Evolutionary conservation across 2,113 vertebrate species (phyloP).

Genomic region (Pygoscelis antarcticus): DNA sequence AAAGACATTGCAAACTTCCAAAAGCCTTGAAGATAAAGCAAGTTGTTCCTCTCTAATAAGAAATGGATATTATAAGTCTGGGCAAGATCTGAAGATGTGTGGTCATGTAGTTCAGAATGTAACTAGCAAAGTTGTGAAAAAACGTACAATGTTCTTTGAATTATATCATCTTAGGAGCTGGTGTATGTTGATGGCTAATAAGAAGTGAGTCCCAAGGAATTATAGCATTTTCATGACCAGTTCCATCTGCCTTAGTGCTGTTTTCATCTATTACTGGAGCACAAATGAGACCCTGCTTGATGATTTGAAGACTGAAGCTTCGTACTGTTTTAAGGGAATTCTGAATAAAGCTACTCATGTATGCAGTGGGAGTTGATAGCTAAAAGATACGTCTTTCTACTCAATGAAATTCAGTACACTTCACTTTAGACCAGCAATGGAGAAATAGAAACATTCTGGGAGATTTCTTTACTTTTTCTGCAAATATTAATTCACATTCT

Average conservation of each 20-base stretch:
- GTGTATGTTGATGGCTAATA: background rate
- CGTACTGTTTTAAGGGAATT: background rate
- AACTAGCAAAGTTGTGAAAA: background rate
- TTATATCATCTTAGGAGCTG: background rate
- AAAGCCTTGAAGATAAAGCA: background rate
- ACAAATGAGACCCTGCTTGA: background rate
- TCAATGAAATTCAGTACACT: background rate
- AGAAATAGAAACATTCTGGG: background rate
- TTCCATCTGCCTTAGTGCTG: background rate
- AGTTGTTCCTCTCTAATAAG: background rate
- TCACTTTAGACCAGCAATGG: background rate
- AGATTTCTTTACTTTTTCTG: background rate
- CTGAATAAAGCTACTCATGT: background rate
- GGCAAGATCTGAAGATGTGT: background rate
- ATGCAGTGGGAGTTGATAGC: background rate
- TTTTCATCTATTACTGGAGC: background rate
- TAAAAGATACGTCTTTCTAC: background rate
- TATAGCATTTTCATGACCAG: background rate
- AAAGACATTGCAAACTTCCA: background rate
- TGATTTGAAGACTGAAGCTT: background rate
- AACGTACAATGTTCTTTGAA: background rate
- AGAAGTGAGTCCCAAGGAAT: background rate
- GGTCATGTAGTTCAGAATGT: background rate
- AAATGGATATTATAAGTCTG: background rate
- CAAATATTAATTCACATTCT: background rate